Evolutionary conservation across 2,113 vertebrate genomes (phyloP).

Genomic region (Erinaceus europaeus): DNA sequence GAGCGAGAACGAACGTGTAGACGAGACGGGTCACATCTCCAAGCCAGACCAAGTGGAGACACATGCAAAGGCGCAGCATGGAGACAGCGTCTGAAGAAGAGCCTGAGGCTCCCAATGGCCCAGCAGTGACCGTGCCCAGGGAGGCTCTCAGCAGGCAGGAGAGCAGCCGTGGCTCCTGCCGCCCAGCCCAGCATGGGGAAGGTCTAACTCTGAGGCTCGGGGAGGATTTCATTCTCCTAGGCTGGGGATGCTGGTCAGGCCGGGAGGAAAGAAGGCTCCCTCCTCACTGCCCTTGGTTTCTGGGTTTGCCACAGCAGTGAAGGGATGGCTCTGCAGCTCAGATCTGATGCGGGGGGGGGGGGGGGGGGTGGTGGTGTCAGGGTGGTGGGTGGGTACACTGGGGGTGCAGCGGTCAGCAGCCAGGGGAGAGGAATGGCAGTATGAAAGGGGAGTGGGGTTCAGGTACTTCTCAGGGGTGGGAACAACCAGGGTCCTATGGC

Average conservation of each 20-base stretch:
- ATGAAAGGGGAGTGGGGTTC: not conserved
- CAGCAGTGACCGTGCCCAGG: constrained; percentile 7
- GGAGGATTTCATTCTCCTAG: not conserved
- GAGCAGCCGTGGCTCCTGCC: constrained; percentile 26
- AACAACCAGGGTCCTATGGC: not conserved
- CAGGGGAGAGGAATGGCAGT: too few relatives aligned
- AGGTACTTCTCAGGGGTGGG: not conserved
- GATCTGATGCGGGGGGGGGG: not conserved
- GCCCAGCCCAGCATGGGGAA: constrained; percentile 16
- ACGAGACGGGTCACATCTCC: constrained; percentile 91
- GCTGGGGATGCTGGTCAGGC: constrained; percentile 10
- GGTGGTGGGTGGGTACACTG: too few relatives aligned
- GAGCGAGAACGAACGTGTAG: constrained; percentile 82
- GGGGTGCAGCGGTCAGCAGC: not conserved
- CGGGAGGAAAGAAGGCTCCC: not conserved
- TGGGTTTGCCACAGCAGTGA: constrained; percentile 78
- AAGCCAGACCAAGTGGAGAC: constrained; percentile 88
- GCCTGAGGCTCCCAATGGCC: constrained; percentile 66
- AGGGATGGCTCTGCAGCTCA: not conserved
- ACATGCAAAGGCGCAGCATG: constrained; percentile 92
- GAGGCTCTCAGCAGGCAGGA: constrained; percentile 48
- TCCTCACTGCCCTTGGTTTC: constrained; percentile 51
- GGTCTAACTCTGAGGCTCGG: not conserved
- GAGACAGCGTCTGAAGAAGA: constrained; percentile 94
- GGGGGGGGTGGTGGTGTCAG: not conserved